Evolutionary conservation across 1,140 invertebrate genomes (phyloP).

Genomic region (Aphis gossypii): DNA sequence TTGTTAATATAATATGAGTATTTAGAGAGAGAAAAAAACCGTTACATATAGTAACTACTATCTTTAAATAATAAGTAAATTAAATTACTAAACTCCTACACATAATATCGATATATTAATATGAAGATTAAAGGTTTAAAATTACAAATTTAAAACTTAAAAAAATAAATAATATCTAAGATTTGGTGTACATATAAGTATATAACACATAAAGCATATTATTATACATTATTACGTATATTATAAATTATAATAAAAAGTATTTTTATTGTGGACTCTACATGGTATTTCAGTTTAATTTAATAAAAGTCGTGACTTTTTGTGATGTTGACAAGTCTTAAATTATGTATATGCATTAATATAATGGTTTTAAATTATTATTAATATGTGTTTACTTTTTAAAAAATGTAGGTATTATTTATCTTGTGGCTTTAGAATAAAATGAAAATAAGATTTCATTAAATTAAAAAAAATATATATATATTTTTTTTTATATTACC

Average conservation of each 20-base stretch:
- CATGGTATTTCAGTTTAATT: neutral
- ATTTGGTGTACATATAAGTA: neutral
- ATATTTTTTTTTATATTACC: too few relatives aligned
- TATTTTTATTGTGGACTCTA: neutral
- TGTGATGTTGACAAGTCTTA: slow-evolving; percentile 5
- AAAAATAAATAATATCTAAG: neutral
- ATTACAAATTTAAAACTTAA: neutral
- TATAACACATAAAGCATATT: neutral
- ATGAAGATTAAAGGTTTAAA: neutral
- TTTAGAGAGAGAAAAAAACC: neutral
- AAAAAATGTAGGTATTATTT: slow-evolving; percentile 1
- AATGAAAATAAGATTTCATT: slow-evolving; percentile 10
- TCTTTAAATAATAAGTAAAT: neutral
- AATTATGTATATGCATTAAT: neutral
- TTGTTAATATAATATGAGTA: neutral
- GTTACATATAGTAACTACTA: neutral
- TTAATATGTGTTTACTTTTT: neutral
- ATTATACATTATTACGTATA: neutral
- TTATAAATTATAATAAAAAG: neutral
- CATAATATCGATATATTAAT: neutral
- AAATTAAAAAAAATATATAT: neutral
- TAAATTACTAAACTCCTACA: neutral
- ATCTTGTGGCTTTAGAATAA: neutral
- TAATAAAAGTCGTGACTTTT: slow-evolving; percentile 40
- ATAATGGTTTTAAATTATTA: neutral